Evolutionary conservation across 2,113 vertebrate genomes (phyloP).

Genomic region (Alexandromys fortis): DNA sequence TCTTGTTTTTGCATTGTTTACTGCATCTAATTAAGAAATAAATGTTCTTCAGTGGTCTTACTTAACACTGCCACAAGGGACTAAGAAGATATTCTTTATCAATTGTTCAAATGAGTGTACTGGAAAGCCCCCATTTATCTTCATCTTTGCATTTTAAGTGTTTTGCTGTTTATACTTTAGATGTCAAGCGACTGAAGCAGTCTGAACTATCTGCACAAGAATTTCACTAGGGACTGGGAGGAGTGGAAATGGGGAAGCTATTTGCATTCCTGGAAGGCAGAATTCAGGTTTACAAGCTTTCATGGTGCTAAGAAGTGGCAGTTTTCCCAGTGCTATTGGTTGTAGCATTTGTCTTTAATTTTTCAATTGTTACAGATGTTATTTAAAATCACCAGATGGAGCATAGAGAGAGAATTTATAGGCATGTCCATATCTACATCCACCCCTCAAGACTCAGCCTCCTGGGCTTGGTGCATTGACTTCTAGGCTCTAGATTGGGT

Average conservation of each 20-base stretch:
- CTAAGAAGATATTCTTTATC: constrained; percentile 59
- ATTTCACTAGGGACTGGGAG: constrained; percentile 56
- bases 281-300: constrained; percentile 48
- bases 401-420: neutral
- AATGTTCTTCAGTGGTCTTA: constrained; percentile 78
- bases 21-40: constrained; percentile 84
- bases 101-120: neutral
- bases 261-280: constrained; percentile 72
- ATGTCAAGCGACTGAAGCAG: neutral
- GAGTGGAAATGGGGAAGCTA: constrained; percentile 41
- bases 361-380: neutral
- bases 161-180: neutral
- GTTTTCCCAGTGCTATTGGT: neutral
- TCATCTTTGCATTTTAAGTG: constrained; percentile 41
- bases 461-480: neutral
- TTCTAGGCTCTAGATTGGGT: neutral
- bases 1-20: constrained; percentile 85
- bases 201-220: constrained; percentile 60
- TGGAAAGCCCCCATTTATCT: constrained; percentile 63
- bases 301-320: constrained; percentile 11
- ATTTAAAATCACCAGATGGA: neutral
- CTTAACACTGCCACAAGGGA: constrained; percentile 65
- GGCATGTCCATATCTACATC: neutral
- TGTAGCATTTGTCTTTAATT: neutral
- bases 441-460: neutral